Evolutionary conservation across 2,888 invertebrate species (phyloP).

Genomic region (Pinctada fucata): DNA sequence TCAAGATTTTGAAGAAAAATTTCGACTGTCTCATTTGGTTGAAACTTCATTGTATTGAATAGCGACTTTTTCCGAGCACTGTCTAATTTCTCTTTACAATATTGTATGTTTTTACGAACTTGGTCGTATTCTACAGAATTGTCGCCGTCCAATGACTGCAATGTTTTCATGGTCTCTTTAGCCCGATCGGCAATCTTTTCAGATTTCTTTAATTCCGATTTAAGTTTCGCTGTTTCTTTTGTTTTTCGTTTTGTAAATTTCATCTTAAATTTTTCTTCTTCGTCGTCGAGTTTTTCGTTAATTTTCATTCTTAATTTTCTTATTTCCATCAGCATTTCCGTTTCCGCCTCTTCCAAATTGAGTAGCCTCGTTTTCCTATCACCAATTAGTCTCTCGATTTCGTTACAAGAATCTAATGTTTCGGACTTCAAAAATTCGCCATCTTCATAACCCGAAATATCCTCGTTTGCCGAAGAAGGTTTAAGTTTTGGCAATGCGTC

Average conservation of each 20-base stretch:
- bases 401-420: slow-evolving; percentile 34
- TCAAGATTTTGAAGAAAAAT: slow-evolving; percentile 20
- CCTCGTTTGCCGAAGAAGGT: background rate
- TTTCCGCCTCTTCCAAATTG: slow-evolving; percentile 13
- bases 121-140: background rate
- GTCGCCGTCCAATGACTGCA: slow-evolving; percentile 16
- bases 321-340: slow-evolving; percentile 6
- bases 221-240: slow-evolving; percentile 22
- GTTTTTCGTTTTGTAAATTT: slow-evolving; percentile 22
- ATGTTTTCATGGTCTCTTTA: slow-evolving; percentile 17
- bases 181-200: slow-evolving; percentile 18
- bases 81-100: slow-evolving; percentile 6
- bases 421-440: slow-evolving; percentile 6
- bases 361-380: slow-evolving; percentile 1
- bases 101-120: slow-evolving; percentile 9
- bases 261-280: slow-evolving; percentile 8
- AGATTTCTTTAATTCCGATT: slow-evolving; percentile 26
- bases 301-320: background rate
- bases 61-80: background rate
- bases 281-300: slow-evolving; percentile 1
- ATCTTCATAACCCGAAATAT: background rate
- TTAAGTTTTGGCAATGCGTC: slow-evolving; percentile 26
- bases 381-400: slow-evolving; percentile 29
- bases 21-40: background rate
- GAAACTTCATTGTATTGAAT: background rate